Conservation (phyloP, 2,888 invertebrate genomes). For the Hyles lineata region DNA sequence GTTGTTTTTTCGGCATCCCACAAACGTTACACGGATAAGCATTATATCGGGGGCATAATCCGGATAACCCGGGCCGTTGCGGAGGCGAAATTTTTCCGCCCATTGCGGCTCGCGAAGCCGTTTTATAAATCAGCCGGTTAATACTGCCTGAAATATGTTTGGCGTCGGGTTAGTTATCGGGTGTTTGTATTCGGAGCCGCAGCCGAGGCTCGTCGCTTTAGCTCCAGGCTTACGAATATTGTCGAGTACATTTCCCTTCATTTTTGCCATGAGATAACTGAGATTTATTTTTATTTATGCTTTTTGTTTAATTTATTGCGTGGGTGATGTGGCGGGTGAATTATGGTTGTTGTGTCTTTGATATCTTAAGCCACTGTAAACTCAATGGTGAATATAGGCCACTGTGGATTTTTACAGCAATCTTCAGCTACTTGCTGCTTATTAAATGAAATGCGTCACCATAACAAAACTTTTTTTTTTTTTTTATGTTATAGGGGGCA, state of each 20-base stretch:
- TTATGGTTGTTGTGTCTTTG: not conserved
- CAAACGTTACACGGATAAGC: not conserved
- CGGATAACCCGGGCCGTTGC: constrained; percentile 53
- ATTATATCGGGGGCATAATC: constrained; percentile 43
- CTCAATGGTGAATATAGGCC: too few species aligned
- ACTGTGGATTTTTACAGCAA: too few species aligned
- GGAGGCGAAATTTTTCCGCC: constrained; percentile 51
- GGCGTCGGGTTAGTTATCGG: constrained; percentile 60
- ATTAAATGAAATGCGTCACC: too few species aligned
- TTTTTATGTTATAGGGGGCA: too few species aligned
- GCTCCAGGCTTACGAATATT: constrained; percentile 32
- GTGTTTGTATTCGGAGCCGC: constrained; percentile 66
- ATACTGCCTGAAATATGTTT: constrained; percentile 71
- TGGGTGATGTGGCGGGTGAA: not conserved
- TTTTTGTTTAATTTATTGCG: constrained; percentile 9
- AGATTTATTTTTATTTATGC: constrained; percentile 22
- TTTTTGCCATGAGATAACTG: not conserved
- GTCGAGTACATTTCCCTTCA: constrained; percentile 26
- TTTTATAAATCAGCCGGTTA: constrained; percentile 70
- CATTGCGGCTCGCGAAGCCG: constrained; percentile 42
- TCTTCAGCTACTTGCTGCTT: too few species aligned
- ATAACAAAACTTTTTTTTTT: too few species aligned
- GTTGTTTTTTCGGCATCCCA: constrained; percentile 6
- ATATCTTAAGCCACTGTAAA: not conserved
- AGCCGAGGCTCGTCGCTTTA: constrained; percentile 31